Evolutionary conservation across 1,140 invertebrate species (phyloP).

Genomic region (Drosophila pruinosa): DNA sequence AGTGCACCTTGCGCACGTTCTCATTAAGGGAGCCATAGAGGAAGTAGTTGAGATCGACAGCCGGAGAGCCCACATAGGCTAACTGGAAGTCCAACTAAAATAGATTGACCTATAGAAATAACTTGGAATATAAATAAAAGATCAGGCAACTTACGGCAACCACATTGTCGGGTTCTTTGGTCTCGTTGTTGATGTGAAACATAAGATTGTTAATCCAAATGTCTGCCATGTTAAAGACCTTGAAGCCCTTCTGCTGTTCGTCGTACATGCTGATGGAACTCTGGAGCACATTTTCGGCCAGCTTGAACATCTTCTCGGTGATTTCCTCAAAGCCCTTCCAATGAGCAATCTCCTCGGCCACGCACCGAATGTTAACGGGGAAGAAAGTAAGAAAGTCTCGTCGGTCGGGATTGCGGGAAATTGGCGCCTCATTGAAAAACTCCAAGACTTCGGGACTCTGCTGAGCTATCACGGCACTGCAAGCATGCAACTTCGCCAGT

Average conservation of each 20-base stretch:
- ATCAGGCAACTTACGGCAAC: slow-evolving; percentile 83
- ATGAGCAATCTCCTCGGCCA: slow-evolving; percentile 73
- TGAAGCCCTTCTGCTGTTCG: slow-evolving; percentile 83
- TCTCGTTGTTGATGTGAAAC: slow-evolving; percentile 85
- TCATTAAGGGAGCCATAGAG: slow-evolving; percentile 85
- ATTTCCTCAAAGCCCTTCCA: slow-evolving; percentile 81
- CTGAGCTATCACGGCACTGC: slow-evolving; percentile 81
- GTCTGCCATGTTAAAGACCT: slow-evolving; percentile 87
- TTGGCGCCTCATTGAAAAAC: slow-evolving; percentile 75
- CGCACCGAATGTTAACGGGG: slow-evolving; percentile 76
- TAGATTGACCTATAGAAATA: background rate
- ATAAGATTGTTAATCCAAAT: slow-evolving; percentile 88
- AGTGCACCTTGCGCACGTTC: slow-evolving; percentile 84
- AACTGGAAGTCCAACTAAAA: slow-evolving; percentile 85
- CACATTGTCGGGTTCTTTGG: slow-evolving; percentile 84
- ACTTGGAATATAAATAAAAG: background rate
- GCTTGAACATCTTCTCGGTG: slow-evolving; percentile 78
- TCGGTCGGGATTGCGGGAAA: slow-evolving; percentile 77
- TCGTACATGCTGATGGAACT: slow-evolving; percentile 71
- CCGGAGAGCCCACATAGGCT: slow-evolving; percentile 84
- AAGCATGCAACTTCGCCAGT: slow-evolving; percentile 85
- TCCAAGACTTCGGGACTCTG: slow-evolving; percentile 68
- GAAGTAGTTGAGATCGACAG: slow-evolving; percentile 85
- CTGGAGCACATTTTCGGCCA: slow-evolving; percentile 76
- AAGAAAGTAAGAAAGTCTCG: slow-evolving; percentile 78